Evolutionary conservation across 2,797 vertebrate species (phyloP).

Genomic region (Scolopax bukidnonensis): DNA sequence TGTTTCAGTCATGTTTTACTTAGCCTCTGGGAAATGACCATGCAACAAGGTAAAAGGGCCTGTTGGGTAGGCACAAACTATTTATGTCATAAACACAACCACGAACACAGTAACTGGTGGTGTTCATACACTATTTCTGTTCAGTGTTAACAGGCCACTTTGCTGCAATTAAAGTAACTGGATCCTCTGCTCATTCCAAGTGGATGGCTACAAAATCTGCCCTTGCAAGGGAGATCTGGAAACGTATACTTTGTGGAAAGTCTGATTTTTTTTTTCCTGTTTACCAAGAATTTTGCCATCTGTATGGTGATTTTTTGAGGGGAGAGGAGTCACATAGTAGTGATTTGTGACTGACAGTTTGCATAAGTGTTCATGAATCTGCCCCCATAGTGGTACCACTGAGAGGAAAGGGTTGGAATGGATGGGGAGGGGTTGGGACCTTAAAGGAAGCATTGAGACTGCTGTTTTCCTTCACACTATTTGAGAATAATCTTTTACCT

Average conservation of each 20-base stretch:
- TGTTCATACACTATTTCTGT: background rate
- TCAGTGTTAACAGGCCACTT: background rate
- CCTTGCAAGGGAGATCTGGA: background rate
- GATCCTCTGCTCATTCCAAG: background rate
- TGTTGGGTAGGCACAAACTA: background rate
- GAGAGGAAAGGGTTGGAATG: background rate
- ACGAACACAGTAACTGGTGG: background rate
- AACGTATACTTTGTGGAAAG: background rate
- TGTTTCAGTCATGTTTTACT: background rate
- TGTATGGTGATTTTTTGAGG: background rate
- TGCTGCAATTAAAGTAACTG: background rate
- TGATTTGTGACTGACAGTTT: background rate
- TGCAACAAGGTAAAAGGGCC: background rate
- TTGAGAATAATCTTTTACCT: background rate
- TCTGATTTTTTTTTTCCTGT: background rate
- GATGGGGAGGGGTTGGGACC: background rate
- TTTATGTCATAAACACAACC: background rate
- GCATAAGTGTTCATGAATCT: background rate
- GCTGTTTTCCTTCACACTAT: background rate
- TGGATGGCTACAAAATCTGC: background rate
- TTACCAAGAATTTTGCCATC: background rate
- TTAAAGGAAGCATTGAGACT: background rate
- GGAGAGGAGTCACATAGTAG: accelerated
- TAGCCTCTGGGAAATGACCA: background rate
- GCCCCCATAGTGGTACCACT: background rate